Evolutionary conservation across 2,113 vertebrate species (phyloP).

Genomic region (Syngnathus typhle): DNA sequence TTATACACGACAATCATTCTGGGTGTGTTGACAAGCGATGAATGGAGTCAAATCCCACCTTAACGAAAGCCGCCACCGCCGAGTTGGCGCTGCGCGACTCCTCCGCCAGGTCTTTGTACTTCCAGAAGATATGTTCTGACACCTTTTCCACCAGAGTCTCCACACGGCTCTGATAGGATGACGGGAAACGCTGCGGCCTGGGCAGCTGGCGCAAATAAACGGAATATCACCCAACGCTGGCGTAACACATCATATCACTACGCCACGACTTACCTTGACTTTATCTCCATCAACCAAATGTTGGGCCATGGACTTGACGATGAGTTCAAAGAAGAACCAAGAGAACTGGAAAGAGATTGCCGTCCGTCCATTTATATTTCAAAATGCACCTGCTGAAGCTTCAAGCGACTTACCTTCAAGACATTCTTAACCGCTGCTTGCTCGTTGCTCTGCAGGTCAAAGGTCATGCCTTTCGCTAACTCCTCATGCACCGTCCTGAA

Average conservation of each 20-base stretch:
- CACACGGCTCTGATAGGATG: conserved; percentile 81
- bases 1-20: too few relatives aligned
- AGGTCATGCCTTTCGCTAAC: conserved; percentile 83
- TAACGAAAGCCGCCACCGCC: conserved; percentile 85
- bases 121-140: conserved; percentile 90
- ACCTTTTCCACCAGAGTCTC: conserved; percentile 83
- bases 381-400: not conserved
- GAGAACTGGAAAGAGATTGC: conserved; percentile 77
- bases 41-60: conserved; percentile 67
- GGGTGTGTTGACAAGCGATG: not conserved
- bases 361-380: not conserved
- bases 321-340: conserved; percentile 96
- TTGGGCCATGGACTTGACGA: conserved; percentile 93
- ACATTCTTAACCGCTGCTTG: conserved; percentile 80
- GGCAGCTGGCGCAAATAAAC: conserved; percentile 68
- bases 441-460: conserved; percentile 89
- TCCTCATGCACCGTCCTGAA: conserved; percentile 91
- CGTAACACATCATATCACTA: not conserved
- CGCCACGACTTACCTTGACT: conserved; percentile 71
- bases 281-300: conserved; percentile 82
- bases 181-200: conserved; percentile 83
- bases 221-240: not conserved
- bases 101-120: conserved; percentile 81
- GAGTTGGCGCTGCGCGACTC: conserved; percentile 89
- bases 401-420: conserved; percentile 76